phyloP scores from a whole-genome alignment of 2,113 vertebrate genomes.

The Cephalophus harveyi region DNA sequence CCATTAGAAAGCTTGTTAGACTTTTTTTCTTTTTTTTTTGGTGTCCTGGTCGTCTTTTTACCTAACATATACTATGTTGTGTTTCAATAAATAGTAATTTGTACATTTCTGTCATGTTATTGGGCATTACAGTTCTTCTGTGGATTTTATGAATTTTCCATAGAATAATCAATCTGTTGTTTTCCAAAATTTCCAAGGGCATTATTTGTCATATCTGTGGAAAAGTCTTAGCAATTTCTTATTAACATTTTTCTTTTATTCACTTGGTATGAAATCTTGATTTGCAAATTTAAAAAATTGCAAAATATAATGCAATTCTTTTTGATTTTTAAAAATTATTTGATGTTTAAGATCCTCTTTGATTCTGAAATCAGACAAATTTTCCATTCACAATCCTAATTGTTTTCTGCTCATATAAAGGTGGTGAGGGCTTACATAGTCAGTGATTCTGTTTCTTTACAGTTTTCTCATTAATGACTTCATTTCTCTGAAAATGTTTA shows the following conservation, averaged over 20 bases:
- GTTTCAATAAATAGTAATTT: not conserved
- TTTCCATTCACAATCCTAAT: not conserved
- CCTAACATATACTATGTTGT: not conserved
- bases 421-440: fast-evolving
- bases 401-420: fast-evolving
- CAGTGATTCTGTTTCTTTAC: not conserved
- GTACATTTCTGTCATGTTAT: not conserved
- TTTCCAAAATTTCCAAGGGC: not conserved
- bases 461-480: not conserved
- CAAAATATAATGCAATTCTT: not conserved
- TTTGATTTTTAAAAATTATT: not conserved
- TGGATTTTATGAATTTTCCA: not conserved
- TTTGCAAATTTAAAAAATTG: not conserved
- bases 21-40: no score
- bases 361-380: not conserved
- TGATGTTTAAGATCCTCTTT: not conserved
- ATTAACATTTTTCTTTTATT: not conserved
- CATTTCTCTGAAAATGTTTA: not conserved
- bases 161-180: not conserved
- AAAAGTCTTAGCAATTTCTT: not conserved
- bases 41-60: no score
- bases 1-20: no score
- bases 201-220: fast-evolving
- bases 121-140: not conserved
- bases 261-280: not conserved